phyloP scores from a whole-genome alignment of 2,113 vertebrate genomes.

The Scomber colias region DNA sequence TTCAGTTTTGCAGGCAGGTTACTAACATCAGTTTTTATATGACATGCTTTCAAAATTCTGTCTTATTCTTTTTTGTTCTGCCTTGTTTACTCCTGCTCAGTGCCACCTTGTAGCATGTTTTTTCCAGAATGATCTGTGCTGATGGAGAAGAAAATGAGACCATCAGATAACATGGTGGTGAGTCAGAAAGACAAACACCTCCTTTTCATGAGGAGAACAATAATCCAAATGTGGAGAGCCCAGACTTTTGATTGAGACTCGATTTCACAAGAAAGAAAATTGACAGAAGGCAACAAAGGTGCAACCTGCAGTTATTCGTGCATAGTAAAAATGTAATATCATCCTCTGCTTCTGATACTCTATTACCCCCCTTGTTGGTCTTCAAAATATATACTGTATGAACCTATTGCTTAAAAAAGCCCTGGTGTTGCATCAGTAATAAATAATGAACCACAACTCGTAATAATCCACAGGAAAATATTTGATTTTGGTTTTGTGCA shows the following conservation, averaged over 20 bases:
- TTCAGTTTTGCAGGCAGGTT: no score
- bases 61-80: background rate
- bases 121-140: background rate
- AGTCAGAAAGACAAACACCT: constrained; percentile 35
- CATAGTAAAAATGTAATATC: background rate
- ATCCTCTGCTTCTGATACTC: background rate
- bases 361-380: background rate
- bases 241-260: background rate
- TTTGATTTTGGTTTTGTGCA: constrained; percentile 13
- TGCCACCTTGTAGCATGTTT: background rate
- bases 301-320: background rate
- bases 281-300: constrained; percentile 1
- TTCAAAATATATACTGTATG: background rate
- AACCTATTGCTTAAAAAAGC: constrained; percentile 5
- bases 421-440: constrained; percentile 54
- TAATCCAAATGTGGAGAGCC: background rate
- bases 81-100: background rate
- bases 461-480: background rate
- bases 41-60: background rate
- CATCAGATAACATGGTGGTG: constrained; percentile 10
- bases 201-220: constrained; percentile 3
- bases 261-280: background rate
- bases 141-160: background rate
- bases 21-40: background rate
- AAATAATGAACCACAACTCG: constrained; percentile 20